Base-by-base conservation (phyloP, 92 coral and sea anemone genomes). In the Meandrina meandrites region DNA sequence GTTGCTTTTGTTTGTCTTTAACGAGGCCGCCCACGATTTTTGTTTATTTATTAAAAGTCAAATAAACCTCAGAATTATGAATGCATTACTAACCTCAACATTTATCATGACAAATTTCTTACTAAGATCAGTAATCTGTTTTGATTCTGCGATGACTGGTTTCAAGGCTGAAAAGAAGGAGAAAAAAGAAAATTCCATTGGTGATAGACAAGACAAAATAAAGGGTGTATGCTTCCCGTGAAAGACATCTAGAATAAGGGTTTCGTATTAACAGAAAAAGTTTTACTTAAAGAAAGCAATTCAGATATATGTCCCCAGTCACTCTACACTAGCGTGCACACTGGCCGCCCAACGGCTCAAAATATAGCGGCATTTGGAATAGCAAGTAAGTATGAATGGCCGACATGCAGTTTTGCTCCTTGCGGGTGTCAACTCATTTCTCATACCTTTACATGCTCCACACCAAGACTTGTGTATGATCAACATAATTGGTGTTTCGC, bases 381-480 rank as follows among this genome's bases (percentile, higher is more conserved):
- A n/a, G 45, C 2, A 6, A 40, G 45, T 40, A 40, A 40, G 45
- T 40, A 40, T 4, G 53, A 48, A 48, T 48, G 11, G 53, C 53
- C 48, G 8, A 45, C 8, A 4, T 45, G 4, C 48, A 45, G 48
- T 45, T 45, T 45, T 45, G 48, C 5, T 8, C 48, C 4, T 45
- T 45, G 4, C 8, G n/a, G n/a, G n/a, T 45, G 48, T 48, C 53
- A 66, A 66, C 14, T 12, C 34, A 9, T 27, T 47, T 76, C 36
- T 48, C 76, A 50, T 87, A 94, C 98, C 96, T 94, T 94, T 94
- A 28, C 98, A 94, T 2, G 98, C 98, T 28, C 94, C 95, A 27
- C 98, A 94, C 98, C 98, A 94, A 27, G 96, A 75, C 86, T 94
- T 94, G 89, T 94, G 98, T 81, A 94, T 91, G 21, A 94, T 86